phyloP scores from a whole-genome alignment of 2,113 vertebrate species.

The Rhinichthys klamathensis region DNA sequence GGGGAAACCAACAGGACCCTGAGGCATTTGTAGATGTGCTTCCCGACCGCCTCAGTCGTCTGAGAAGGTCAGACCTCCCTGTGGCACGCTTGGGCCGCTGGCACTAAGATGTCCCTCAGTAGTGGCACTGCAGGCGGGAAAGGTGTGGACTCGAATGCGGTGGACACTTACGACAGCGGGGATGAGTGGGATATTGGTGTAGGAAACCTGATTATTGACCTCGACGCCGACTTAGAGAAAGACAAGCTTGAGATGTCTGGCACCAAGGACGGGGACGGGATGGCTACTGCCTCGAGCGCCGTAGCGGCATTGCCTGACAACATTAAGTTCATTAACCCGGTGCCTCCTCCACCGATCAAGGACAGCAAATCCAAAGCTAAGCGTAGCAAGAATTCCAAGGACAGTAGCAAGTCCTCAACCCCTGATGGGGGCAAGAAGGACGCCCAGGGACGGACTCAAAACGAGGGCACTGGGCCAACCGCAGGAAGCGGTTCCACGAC shows the following conservation, averaged over 20 bases:
- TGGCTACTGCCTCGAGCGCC: constrained; percentile 87
- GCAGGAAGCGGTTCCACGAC: constrained; percentile 69
- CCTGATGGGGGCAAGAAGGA: constrained; percentile 94
- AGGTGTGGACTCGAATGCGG: constrained; percentile 99
- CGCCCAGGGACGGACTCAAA: constrained; percentile 83
- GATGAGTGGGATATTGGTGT: constrained; percentile 99
- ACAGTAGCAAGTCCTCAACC: constrained; percentile 87
- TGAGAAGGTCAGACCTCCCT: constrained; percentile 77
- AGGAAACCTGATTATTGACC: constrained; percentile 99
- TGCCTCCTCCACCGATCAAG: constrained; percentile 93
- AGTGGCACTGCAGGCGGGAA: constrained; percentile 99
- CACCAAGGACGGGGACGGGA: constrained; percentile 92
- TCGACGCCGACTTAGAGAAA: constrained; percentile 99
- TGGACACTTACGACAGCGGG: constrained; percentile 99
- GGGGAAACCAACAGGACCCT: constrained; percentile 82
- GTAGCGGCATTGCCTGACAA: constrained; percentile 97
- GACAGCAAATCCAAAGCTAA: constrained; percentile 99
- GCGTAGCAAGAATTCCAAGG: constrained; percentile 97
- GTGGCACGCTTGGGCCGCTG: constrained; percentile 87
- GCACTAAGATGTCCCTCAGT: constrained; percentile 99
- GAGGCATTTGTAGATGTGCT: constrained; percentile 77
- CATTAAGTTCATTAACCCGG: constrained; percentile 97
- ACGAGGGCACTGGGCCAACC: constrained; percentile 80
- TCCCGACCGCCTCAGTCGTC: constrained; percentile 71
- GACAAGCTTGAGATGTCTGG: constrained; percentile 99